Conservation (phyloP, 2,888 invertebrate genomes). For the Drosophila rellima region DNA sequence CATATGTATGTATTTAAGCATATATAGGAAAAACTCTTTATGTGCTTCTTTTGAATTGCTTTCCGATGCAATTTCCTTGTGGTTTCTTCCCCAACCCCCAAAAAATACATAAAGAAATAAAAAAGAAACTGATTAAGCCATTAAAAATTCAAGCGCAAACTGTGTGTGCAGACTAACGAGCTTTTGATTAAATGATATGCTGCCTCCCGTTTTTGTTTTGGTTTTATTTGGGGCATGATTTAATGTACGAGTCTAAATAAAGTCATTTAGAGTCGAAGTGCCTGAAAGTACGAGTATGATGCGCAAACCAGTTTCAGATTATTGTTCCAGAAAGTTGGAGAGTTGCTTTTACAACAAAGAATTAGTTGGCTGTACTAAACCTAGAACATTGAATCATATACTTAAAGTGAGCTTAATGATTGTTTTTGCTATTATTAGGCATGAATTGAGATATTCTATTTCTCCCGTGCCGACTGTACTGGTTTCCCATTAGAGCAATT, state of each 20-base stretch:
- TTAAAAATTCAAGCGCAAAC: conserved; percentile 73
- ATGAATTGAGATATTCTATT: neutral
- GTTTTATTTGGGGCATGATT: conserved; percentile 27
- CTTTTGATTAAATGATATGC: conserved; percentile 69
- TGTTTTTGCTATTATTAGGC: conserved; percentile 2
- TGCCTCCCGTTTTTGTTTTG: conserved; percentile 31
- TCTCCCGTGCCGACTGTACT: conserved; percentile 16
- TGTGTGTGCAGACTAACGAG: conserved; percentile 72
- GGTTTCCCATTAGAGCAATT: conserved; percentile 36
- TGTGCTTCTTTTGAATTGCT: conserved; percentile 63
- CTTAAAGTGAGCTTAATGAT: conserved; percentile 4
- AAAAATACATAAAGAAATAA: conserved; percentile 26
- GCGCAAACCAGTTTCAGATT: conserved; percentile 41
- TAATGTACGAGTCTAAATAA: conserved; percentile 25
- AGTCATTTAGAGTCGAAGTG: conserved; percentile 29
- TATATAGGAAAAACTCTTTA: conserved; percentile 48
- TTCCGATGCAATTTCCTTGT: conserved; percentile 65
- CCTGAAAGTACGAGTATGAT: conserved; percentile 14
- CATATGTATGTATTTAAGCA: neutral
- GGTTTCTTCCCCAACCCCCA: conserved; percentile 33
- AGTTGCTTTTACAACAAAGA: conserved; percentile 2
- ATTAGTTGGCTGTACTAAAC: conserved; percentile 7
- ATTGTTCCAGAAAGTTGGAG: conserved; percentile 21
- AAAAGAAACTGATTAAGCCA: conserved; percentile 69
- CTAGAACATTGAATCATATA: conserved; percentile 14